Base-by-base conservation (phyloP, 2,797 vertebrate species). In the Anisognathus igniventris region DNA sequence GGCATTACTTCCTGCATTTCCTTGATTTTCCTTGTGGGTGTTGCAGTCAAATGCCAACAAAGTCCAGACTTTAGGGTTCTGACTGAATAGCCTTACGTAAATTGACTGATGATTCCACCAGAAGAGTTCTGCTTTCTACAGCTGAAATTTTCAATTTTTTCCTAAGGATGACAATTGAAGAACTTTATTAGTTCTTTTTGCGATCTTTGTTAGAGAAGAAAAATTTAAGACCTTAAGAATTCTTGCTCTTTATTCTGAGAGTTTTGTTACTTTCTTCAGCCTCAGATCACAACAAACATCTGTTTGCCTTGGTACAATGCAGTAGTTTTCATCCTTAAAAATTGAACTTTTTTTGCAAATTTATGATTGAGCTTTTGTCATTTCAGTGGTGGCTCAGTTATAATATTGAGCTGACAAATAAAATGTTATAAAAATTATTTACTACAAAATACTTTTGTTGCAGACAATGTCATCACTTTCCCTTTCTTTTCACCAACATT, bases 361-460 rank as follows among this genome's bases (percentile, higher is more conserved):
- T 81, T 90, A 70, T 89, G 82, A 89, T 31, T 25, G 51, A 88
- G 47, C 21, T 86, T 79, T 81, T 94, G 80, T 81, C 58, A 90
- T 92, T 93, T 88, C 74, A 54, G 47, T 53, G 47, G 44, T 77
- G 54, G 40, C 22, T 88, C 58, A 78, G 67, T 50, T 89, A n/a
- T 39, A 89, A 84, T 74, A 89, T 25, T 93, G 88, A 85, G 45
- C 71, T 72, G 74, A 84, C 31, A 6, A 82, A 91, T 85, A 85
- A 83, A 82, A 93, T 82, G 31, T 50, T 81, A 64, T 82, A 66
- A 82, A 88, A 76, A 64, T 71, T 1, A 81, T 95, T 93, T 95
- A 82, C 53, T 67, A 64, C 24, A 42, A 87, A 95, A 86, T 66
- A 54, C 25, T 83, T 95, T 40, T 73, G 31, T 81, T 72, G 24